phyloP scores from a whole-genome alignment of 2,888 invertebrate genomes.

The Cartodere bifasciata region DNA sequence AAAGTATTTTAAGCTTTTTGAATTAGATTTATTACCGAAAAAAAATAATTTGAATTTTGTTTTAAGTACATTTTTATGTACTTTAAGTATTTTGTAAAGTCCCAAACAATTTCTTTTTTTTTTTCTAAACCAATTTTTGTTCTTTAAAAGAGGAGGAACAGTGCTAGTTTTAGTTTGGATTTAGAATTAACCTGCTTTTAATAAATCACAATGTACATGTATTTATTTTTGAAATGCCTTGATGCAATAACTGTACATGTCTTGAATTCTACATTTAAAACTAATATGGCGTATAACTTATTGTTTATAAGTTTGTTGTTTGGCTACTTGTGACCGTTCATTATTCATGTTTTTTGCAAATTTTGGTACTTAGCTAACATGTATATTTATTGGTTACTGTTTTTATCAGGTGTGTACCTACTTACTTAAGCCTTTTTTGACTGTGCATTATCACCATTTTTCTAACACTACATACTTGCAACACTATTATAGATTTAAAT shows the following conservation, averaged over 20 bases:
- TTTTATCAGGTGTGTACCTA: conserved; percentile 19
- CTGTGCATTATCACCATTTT: conserved; percentile 20
- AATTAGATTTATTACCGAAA: neutral
- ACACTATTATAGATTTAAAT: too few relatives aligned
- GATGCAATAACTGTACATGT: conserved; percentile 21
- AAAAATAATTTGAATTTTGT: too few relatives aligned
- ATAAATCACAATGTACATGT: conserved; percentile 13
- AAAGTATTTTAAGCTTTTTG: neutral
- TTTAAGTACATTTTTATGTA: neutral
- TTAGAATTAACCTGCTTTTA: conserved; percentile 16
- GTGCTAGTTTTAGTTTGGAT: conserved; percentile 18
- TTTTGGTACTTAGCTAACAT: conserved; percentile 24
- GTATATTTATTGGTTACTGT: conserved; percentile 16
- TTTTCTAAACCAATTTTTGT: conserved; percentile 7
- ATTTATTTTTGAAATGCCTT: conserved; percentile 14
- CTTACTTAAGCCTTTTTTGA: conserved; percentile 26
- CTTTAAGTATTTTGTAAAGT: neutral
- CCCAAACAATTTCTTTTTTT: conserved; percentile 7
- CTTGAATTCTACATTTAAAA: conserved; percentile 17
- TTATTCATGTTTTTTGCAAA: conserved; percentile 18
- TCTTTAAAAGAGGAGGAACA: conserved; percentile 14
- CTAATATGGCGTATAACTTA: conserved; percentile 20
- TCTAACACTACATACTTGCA: conserved; percentile 8
- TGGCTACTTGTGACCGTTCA: conserved; percentile 19
- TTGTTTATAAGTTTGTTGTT: conserved; percentile 20